phyloP scores from a whole-genome alignment of 1,140 invertebrate species.

The Atta colombica region DNA sequence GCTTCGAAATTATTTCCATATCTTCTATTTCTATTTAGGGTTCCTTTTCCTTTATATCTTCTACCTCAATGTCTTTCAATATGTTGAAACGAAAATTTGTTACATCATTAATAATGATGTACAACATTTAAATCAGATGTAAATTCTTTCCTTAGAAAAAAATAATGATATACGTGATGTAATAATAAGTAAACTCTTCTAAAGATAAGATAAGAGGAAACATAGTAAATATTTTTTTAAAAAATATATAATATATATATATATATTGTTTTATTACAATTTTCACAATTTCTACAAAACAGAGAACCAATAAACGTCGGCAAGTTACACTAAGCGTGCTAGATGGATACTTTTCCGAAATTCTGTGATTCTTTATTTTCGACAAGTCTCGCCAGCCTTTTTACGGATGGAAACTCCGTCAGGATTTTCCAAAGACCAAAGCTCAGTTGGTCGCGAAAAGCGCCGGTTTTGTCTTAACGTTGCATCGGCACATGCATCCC shows the following conservation, averaged over 20 bases:
- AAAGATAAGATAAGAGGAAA: too few species aligned
- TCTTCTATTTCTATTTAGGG: background rate
- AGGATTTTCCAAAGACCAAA: background rate
- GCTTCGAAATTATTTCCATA: background rate
- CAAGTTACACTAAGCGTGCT: background rate
- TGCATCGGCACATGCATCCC: conserved; percentile 30
- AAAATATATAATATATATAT: too few species aligned
- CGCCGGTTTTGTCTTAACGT: conserved; percentile 53
- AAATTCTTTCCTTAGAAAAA: background rate
- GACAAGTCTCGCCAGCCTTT: background rate
- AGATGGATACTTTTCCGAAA: background rate
- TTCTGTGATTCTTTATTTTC: background rate
- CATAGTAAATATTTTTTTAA: too few species aligned
- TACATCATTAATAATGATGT: background rate
- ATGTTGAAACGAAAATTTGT: background rate
- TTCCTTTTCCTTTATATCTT: too few species aligned
- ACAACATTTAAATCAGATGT: background rate
- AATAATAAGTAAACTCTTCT: too few species aligned
- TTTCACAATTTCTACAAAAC: background rate
- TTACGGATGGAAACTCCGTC: background rate
- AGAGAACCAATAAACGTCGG: too few species aligned
- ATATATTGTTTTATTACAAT: too few species aligned
- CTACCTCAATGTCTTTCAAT: background rate
- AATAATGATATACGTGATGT: background rate
- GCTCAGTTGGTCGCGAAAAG: conserved; percentile 45